phyloP scores from a whole-genome alignment of 2,797 vertebrate species.

The Alfaro cultratus region DNA sequence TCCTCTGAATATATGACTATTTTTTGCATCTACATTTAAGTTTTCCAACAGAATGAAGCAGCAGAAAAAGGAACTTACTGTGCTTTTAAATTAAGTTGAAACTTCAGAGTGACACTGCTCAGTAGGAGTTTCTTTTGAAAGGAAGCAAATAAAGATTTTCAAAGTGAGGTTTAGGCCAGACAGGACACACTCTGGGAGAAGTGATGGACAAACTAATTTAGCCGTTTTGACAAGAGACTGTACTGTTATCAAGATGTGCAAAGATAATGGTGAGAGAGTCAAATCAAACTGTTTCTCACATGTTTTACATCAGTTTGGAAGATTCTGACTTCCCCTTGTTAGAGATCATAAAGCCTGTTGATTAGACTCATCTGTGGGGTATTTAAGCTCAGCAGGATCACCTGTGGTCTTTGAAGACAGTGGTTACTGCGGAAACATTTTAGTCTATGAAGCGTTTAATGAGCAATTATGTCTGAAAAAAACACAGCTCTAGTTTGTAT shows the following conservation, averaged over 20 bases:
- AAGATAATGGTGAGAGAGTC: conserved; percentile 16
- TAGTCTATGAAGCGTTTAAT: conserved; percentile 14
- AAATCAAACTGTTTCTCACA: conserved; percentile 10
- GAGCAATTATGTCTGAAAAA: conserved; percentile 8
- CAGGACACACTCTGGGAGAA: conserved; percentile 32
- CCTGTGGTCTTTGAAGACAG: not conserved
- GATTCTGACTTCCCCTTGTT: conserved; percentile 4
- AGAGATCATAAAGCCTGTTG: conserved; percentile 19
- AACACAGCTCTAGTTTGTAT: not conserved
- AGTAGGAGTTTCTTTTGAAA: conserved; percentile 31
- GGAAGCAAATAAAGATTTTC: conserved; percentile 48
- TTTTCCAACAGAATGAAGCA: conserved; percentile 4
- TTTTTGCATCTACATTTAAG: conserved; percentile 25
- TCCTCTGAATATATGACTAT: conserved; percentile 21
- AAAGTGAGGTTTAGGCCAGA: conserved; percentile 26
- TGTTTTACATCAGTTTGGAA: not conserved
- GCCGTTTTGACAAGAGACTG: conserved; percentile 35
- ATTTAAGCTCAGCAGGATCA: conserved; percentile 12
- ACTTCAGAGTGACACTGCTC: conserved; percentile 35
- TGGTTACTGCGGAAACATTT: conserved; percentile 5
- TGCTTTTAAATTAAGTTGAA: conserved; percentile 12
- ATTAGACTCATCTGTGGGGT: conserved; percentile 14
- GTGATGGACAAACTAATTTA: conserved; percentile 56
- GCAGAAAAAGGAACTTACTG: conserved; percentile 2
- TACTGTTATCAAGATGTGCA: conserved; percentile 19